Evolutionary conservation across 1,140 invertebrate genomes (phyloP).

Genomic region (Ditylenchus dipsaci): DNA sequence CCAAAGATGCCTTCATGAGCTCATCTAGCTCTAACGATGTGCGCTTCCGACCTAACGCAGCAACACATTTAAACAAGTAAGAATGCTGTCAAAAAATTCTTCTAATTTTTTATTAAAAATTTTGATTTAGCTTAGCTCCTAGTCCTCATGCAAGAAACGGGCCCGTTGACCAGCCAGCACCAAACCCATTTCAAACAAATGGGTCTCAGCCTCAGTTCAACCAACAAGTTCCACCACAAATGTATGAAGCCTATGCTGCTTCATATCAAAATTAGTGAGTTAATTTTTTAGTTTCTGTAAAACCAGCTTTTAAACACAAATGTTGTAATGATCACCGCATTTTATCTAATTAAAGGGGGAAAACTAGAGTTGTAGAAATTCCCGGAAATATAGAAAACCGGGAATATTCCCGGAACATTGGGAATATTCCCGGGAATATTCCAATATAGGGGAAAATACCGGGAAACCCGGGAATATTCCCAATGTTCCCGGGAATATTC

Average conservation of each 20-base stretch:
- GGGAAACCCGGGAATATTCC: too few species aligned
- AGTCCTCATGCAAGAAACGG: background rate
- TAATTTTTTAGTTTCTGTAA: conserved; percentile 8
- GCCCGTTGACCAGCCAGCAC: background rate
- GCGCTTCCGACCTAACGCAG: background rate
- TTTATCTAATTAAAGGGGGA: too few species aligned
- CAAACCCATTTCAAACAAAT: background rate
- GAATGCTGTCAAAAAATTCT: background rate
- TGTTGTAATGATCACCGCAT: conserved; percentile 2
- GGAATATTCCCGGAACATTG: too few species aligned
- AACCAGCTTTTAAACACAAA: background rate
- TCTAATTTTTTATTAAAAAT: conserved; percentile 9
- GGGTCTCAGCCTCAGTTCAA: conserved; percentile 10
- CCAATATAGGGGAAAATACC: too few species aligned
- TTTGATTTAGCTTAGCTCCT: conserved; percentile 13
- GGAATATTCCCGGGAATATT: too few species aligned
- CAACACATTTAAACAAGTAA: background rate
- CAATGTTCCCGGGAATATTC: too few species aligned
- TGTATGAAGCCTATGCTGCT: conserved; percentile 21
- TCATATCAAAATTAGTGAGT: conserved; percentile 35
- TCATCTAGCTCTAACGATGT: conserved; percentile 8
- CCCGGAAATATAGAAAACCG: too few species aligned
- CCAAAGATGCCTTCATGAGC: background rate
- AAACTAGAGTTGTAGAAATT: too few species aligned
- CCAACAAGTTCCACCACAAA: conserved; percentile 10